phyloP scores from a whole-genome alignment of 2,113 vertebrate species.

The Malurus alboscapulatus region DNA sequence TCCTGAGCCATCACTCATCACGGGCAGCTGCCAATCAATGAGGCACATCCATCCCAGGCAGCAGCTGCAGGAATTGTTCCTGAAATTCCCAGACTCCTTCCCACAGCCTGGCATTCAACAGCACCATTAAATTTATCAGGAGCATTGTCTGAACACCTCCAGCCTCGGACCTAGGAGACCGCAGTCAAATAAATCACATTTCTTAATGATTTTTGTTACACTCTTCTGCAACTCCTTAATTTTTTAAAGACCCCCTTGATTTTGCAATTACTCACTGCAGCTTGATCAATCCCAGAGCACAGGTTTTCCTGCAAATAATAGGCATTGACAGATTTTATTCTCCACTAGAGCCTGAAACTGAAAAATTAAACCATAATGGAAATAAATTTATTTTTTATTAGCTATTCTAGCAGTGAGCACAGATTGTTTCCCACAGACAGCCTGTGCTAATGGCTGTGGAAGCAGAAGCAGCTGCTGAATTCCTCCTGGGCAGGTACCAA shows the following conservation, averaged over 20 bases:
- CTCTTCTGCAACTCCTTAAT: background rate
- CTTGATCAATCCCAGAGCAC: slow-evolving; percentile 24
- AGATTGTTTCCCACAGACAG: slow-evolving; percentile 20
- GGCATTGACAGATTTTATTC: slow-evolving; percentile 44
- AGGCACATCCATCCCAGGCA: background rate
- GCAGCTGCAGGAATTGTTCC: background rate
- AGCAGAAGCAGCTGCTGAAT: slow-evolving; percentile 47
- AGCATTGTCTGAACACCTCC: background rate
- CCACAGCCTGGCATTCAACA: background rate
- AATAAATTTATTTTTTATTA: slow-evolving; percentile 58
- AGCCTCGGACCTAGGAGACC: background rate
- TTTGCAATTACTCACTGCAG: background rate
- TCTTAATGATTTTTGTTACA: background rate
- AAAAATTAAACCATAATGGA: slow-evolving; percentile 31
- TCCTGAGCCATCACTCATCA: background rate
- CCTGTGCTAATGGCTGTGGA: slow-evolving; percentile 30
- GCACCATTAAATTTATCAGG: background rate
- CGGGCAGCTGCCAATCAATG: background rate
- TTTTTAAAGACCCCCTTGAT: slow-evolving; percentile 24
- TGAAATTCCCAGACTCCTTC: background rate
- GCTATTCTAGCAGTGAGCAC: background rate
- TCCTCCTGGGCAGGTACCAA: slow-evolving; percentile 23
- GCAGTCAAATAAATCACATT: background rate
- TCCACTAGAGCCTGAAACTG: slow-evolving; percentile 55
- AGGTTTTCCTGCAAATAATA: slow-evolving; percentile 4